Percentiles rank a stretch among this genome's conserved stretches.
phyloP scores from a whole-genome alignment of 2,113 vertebrate genomes.

The Coreoperca whiteheadi region DNA sequence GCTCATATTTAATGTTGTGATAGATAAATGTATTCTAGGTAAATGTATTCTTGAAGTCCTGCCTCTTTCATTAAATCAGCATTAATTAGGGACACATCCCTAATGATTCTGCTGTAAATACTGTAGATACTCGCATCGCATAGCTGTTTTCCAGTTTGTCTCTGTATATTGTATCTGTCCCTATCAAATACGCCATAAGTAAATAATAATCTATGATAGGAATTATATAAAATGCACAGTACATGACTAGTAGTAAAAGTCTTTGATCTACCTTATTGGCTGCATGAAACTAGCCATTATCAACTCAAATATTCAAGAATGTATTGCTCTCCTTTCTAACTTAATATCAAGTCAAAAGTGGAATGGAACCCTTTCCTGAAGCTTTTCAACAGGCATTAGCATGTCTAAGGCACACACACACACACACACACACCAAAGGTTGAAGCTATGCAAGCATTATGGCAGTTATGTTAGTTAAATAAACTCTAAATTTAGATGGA shows the following conservation, averaged over 20 bases:
- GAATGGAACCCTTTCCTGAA: not conserved
- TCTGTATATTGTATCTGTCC: no score
- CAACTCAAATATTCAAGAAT: conserved; percentile 6
- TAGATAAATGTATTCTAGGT: no score
- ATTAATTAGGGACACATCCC: not conserved
- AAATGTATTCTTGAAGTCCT: not conserved
- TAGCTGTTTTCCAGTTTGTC: no score
- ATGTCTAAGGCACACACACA: conserved; percentile 5
- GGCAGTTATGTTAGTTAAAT: conserved; percentile 28
- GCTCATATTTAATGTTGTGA: not conserved
- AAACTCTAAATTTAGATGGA: conserved; percentile 36
- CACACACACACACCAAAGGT: conserved; percentile 58
- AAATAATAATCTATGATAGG: not conserved
- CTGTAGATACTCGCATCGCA: no score
- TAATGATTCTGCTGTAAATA: no score
- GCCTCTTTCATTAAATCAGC: not conserved
- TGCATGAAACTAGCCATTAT: not conserved
- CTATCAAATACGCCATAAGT: no score
- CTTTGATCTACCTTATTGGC: not conserved
- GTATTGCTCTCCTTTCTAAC: not conserved
- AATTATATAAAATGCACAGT: not conserved
- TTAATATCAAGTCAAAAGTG: conserved; percentile 1
- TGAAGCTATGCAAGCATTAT: conserved; percentile 12
- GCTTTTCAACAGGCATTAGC: conserved; percentile 18
- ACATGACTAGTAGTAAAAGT: not conserved